Evolutionary conservation across 2,797 vertebrate genomes (phyloP).

Genomic region (Poeciliopsis gracilis): DNA sequence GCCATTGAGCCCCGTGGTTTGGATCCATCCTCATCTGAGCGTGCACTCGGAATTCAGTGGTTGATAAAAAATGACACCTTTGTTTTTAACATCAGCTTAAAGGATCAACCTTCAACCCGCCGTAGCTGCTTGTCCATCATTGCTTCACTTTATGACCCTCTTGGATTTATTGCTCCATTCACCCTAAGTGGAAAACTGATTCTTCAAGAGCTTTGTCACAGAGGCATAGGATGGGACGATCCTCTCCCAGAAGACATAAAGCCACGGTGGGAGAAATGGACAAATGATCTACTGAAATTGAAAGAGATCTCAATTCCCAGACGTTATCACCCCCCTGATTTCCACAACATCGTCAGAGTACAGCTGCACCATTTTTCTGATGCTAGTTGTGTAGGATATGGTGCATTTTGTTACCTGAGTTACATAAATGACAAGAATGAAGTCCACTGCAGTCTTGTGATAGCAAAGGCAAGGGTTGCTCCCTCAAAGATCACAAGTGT

Average conservation of each 20-base stretch:
- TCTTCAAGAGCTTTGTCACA: no score
- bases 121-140: conserved; percentile 13
- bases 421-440: background rate
- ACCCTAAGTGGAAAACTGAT: no score
- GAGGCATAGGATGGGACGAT: no score
- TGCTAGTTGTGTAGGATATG: conserved; percentile 30
- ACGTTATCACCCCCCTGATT: no score
- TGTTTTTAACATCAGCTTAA: conserved; percentile 20
- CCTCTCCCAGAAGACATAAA: no score
- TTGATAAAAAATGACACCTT: conserved; percentile 24
- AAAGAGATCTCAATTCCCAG: no score
- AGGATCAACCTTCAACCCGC: conserved; percentile 13
- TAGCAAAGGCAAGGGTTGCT: background rate
- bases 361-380: conserved; percentile 51
- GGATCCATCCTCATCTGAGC: background rate
- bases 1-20: background rate
- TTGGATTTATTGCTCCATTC: no score
- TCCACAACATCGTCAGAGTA: conserved; percentile 29
- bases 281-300: no score
- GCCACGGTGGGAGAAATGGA: no score
- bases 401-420: no score
- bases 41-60: conserved; percentile 34
- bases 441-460: background rate
- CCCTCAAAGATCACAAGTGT: no score
- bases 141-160: background rate